These are phyloP conservation scores for Dendrocincla fuliginosa DNA, from an alignment of 2,797 vertebrate genomes.

Conservation along the genomic window DNA sequence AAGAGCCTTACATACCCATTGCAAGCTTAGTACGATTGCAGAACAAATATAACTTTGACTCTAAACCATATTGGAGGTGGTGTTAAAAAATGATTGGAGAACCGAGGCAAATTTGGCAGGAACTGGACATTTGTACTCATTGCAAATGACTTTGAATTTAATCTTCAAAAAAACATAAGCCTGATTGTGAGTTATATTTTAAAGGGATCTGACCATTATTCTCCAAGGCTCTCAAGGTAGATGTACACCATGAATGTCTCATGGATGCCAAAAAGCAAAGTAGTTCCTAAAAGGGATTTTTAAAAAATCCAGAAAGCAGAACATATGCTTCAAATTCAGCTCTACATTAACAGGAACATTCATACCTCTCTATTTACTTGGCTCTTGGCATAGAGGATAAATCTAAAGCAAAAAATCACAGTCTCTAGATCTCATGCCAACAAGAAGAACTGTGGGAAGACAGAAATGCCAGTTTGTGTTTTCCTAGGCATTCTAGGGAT, in stretches of 20 bases:
- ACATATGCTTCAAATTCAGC: slow-evolving; percentile 16
- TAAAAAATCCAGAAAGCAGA: not conserved
- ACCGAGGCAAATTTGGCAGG: slow-evolving; percentile 22
- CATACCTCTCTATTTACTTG: slow-evolving; percentile 40
- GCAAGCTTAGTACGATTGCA: not conserved
- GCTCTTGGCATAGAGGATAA: not conserved
- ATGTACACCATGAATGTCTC: not conserved
- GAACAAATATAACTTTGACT: slow-evolving; percentile 41
- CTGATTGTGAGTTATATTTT: not conserved
- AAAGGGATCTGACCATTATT: not conserved
- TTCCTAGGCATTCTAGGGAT: not conserved
- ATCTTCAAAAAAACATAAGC: not conserved
- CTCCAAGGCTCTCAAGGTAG: not conserved
- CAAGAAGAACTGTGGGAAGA: not conserved
- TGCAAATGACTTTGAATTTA: not conserved
- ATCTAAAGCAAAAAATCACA: slow-evolving; percentile 3
- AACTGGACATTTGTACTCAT: not conserved
- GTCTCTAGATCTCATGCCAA: not conserved
- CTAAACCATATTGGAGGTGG: not conserved
- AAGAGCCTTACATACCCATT: not conserved
- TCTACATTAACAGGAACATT: slow-evolving; percentile 21
- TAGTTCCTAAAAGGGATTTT: not conserved
- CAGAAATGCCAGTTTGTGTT: not conserved
- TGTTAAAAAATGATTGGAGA: slow-evolving; percentile 8
- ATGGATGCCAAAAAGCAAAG: not conserved